Evolutionary conservation across 2,797 vertebrate species (phyloP), one percentile per base, ranked within the genome.

Genomic region (Parotocinclus haroldoi): DNA sequence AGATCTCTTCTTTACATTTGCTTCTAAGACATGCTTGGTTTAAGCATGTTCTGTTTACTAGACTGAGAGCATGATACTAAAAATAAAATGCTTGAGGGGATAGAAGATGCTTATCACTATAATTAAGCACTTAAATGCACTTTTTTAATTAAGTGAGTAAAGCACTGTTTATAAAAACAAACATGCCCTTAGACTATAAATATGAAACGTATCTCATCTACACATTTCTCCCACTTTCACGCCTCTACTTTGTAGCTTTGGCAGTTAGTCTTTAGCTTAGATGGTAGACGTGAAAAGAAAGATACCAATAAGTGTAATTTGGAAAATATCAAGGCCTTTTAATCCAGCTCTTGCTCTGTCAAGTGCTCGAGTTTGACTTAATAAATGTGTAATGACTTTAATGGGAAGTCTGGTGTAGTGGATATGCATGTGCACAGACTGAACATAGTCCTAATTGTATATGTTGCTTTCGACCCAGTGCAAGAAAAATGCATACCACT

Each of bases 91-190:
- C 27, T 27, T 27, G 27, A 27, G 27, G 27, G 5, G 27, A 2
- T 27, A 5, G 27, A 27, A 27, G 27, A 27, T 27, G 27, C 27
- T 27, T 27, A 27, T 27, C 27, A 27, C 27, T 27, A 5, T 5
- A 27, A 27, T 27, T 27, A 27, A 27, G 27, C 5, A 5, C 5
- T 27, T 27, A 27, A 2, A 27, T 27, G 27, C 2, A 27, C 27
- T 27, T 27, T 27, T 27, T 27, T 27, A 27, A 27, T 27, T 27
- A 5, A 5, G 27, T 27, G 27, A 27, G 27, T 27, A 27, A 27
- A 27, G 27, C 27, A 5, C 2, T 5, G 27, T 27, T 27, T 73
- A 72, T 72, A 68, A 73, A 78, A 82, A 76, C 75, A 77, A 82
- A 79, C 69, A 19, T 63, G 53, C 42, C 72, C 60, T 71, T 69